Conservation (phyloP, 64 coral and sea anemone species). For the Platygyra sinensis region DNA sequence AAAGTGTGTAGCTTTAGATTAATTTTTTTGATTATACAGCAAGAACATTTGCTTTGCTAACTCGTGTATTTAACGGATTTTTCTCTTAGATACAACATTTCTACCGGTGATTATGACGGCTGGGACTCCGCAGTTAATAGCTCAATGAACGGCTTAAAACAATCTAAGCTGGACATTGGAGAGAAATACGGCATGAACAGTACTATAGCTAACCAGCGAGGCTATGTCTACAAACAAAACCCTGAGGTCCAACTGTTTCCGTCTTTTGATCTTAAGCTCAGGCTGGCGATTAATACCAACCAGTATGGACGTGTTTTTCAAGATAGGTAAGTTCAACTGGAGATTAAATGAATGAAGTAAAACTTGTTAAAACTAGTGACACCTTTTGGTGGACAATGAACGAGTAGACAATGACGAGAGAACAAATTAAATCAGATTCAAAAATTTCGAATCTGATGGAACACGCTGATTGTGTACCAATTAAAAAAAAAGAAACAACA, state of each 20-base stretch:
- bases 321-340: constrained; percentile 68
- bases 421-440: no score
- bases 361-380: no score
- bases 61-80: neutral
- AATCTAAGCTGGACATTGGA: constrained; percentile 62
- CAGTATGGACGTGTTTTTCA: constrained; percentile 93
- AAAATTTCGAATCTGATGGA: no score
- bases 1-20: no score
- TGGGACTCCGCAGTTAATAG: constrained; percentile 80
- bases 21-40: no score
- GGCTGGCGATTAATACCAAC: constrained; percentile 95
- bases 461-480: no score
- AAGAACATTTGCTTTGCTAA: no score
- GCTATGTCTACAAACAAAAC: constrained; percentile 97
- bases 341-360: no score
- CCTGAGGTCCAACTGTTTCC: constrained; percentile 91
- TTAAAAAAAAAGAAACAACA: no score
- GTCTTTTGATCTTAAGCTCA: constrained; percentile 62
- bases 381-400: no score
- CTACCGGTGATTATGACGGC: constrained; percentile 92
- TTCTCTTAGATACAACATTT: constrained; percentile 92
- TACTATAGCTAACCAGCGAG: constrained; percentile 54
- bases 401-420: no score
- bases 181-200: constrained; percentile 67
- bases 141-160: constrained; percentile 61